Evolutionary conservation across 2,113 vertebrate genomes (phyloP).

Genomic region (Hypocryptadius cinnamomeus): DNA sequence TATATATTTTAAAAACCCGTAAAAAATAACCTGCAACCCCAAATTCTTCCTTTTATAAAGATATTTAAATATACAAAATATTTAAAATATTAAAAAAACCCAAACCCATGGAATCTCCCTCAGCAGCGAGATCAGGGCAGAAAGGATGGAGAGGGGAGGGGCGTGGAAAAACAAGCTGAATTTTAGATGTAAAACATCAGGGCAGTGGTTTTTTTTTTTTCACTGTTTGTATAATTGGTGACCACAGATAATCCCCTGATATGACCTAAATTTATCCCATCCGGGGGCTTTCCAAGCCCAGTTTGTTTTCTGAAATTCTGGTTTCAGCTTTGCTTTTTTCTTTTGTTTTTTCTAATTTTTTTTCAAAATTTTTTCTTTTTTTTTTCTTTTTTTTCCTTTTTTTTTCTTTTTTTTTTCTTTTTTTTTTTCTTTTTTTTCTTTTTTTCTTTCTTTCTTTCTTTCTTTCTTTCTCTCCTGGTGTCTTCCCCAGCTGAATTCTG

Average conservation of each 20-base stretch:
- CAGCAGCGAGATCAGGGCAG: not conserved
- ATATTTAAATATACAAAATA: too few species aligned
- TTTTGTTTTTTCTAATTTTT: not conserved
- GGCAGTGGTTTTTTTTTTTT: not conserved
- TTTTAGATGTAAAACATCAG: not conserved
- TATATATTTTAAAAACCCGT: too few species aligned
- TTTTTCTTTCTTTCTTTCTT: not conserved
- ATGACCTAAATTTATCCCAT: slow-evolving; percentile 38
- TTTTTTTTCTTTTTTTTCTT: too few species aligned
- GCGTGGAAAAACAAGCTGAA: not conserved
- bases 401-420: too few species aligned
- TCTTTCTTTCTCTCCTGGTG: not conserved
- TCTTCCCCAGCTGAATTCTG: not conserved
- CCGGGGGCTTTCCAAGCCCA: slow-evolving; percentile 47
- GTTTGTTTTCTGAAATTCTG: slow-evolving; percentile 28
- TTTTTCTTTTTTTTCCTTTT: too few species aligned
- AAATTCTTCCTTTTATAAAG: too few species aligned
- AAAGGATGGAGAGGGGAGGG: not conserved
- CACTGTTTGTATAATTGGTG: slow-evolving; percentile 35
- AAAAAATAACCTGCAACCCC: too few species aligned
- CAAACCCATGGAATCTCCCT: not conserved
- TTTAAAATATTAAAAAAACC: not conserved
- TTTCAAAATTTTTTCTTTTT: too few species aligned
- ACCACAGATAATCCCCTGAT: slow-evolving; percentile 47
- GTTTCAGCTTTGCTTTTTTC: slow-evolving; percentile 9